These are phyloP conservation scores for Morpho achilles DNA, from an alignment of 2,888 invertebrate genomes.

Conservation along the genomic window DNA sequence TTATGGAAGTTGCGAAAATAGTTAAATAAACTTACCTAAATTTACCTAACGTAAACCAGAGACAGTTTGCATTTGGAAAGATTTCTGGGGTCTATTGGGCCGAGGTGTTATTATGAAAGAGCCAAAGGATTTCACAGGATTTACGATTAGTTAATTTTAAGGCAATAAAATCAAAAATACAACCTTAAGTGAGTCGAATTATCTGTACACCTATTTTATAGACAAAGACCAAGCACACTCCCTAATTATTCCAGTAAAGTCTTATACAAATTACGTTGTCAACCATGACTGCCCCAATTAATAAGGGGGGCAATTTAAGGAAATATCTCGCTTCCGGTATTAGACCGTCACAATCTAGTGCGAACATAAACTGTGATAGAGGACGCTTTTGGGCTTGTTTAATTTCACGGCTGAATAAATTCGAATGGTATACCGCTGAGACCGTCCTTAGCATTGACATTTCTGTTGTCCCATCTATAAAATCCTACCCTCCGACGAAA, in stretches of 20 bases:
- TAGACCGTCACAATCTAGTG: conserved; percentile 68
- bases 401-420: conserved; percentile 78
- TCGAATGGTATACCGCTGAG: conserved; percentile 67
- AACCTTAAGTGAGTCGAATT: too few species aligned
- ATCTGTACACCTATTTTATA: too few species aligned
- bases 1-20: too few species aligned
- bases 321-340: conserved; percentile 40
- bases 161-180: too few species aligned
- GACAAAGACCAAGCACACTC: not conserved
- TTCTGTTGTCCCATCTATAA: conserved; percentile 58
- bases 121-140: too few species aligned
- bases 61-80: too few species aligned
- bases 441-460: conserved; percentile 44
- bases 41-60: too few species aligned
- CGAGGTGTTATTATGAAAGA: too few species aligned
- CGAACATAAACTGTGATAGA: conserved; percentile 74
- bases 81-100: too few species aligned
- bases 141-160: too few species aligned
- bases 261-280: conserved; percentile 44
- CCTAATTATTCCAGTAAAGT: conserved; percentile 30
- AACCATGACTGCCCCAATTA: conserved; percentile 56
- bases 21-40: too few species aligned
- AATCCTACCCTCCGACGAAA: conserved; percentile 42
- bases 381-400: conserved; percentile 68
- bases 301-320: conserved; percentile 56